Evolutionary conservation across 1,140 invertebrate species (phyloP), one percentile per base, ranked within the genome.

Genomic region (Panonychus citri): DNA sequence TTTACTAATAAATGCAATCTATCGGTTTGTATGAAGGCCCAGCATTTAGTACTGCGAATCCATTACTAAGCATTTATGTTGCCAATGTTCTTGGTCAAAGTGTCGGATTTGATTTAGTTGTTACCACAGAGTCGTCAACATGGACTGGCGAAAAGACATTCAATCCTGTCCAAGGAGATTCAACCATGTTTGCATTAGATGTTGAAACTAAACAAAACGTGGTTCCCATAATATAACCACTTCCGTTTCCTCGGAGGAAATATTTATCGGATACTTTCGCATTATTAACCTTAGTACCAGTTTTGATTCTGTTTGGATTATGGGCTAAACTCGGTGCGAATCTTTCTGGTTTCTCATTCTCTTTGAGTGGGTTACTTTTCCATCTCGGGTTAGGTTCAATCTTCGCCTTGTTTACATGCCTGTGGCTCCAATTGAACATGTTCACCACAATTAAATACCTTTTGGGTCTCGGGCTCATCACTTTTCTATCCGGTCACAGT

Each of bases 231-330:
- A n/a, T n/a, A n/a, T n/a, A n/a, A n/a, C n/a, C n/a, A n/a, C n/a
- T n/a, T n/a, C n/a, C n/a, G n/a, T n/a, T n/a, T n/a, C n/a, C n/a
- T n/a, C n/a, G n/a, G n/a, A n/a, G n/a, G n/a, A n/a, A n/a, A n/a
- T n/a, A n/a, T n/a, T n/a, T 97, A 34, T 95, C 90, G 0, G 81
- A 87, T 67, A 75, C 88, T 27, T 97, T 96, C 69, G 91, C 88
- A 53, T 77, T 76, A 24, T 71, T 95, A 3, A 83, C 82, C 58
- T 70, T 82, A 17, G 73, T 82, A 40, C 93, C 91, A 25, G 67
- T 95, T 58, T 67, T 91, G 34, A 65, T 95, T 59, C 74, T 97
- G 19, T 71, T 97, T 34, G 70, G 81, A 62, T 72, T 93, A 65
- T 97, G 93, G 93, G 70, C 75, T 2, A 81, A 79, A 66, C 75